Evolutionary conservation across 2,888 invertebrate genomes (phyloP), one percentile per base, ranked within the genome.

Genomic region (Leptogaster cylindrica): DNA sequence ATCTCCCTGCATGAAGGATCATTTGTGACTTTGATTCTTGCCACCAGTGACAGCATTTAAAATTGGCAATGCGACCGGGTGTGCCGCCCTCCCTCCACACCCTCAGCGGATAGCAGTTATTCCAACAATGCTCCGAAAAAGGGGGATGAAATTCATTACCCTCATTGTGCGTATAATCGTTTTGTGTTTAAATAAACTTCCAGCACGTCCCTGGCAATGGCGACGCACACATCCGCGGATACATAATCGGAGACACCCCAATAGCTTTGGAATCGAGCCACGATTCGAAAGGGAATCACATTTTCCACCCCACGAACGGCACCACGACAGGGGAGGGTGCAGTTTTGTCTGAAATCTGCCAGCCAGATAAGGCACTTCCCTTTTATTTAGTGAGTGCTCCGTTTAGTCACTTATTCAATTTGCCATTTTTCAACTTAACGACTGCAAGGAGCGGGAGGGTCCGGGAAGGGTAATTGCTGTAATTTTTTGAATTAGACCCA

Each of bases 371-470:
- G 61, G 66, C 58, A 44, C 63, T 48, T 69, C 52, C 67, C 67
- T 67, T 72, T 51, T 51, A 72, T 71, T 72, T 71, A 72, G 70
- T 70, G 66, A 72, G 65, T 66, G 68, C 65, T 48, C 73, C 75
- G 76, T 77, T 79, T 77, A 77, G 76, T 66, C 66, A 70, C 76
- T 77, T 78, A 81, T 81, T 80, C 79, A 80, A 81, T 81, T 81
- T 81, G 78, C 79, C 79, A 78, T 79, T 81, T 81, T 80, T 79
- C 76, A 77, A 77, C 74, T 67, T 70, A 71, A 73, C 69, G 70
- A 71, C 44, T 51, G 61, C 27, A 52, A 55, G 39, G 33, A 8
- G n/a, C 6, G n/a, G 5, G 36, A 58, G n/a, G n/a, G n/a, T n/a
- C n/a, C 6, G 52, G 31, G 51, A 23, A 51, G 27, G 18, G 41